Percentiles rank a stretch among this genome's conserved stretches.
phyloP scores from a whole-genome alignment of 2,888 invertebrate genomes.

The Morpho helenor region DNA sequence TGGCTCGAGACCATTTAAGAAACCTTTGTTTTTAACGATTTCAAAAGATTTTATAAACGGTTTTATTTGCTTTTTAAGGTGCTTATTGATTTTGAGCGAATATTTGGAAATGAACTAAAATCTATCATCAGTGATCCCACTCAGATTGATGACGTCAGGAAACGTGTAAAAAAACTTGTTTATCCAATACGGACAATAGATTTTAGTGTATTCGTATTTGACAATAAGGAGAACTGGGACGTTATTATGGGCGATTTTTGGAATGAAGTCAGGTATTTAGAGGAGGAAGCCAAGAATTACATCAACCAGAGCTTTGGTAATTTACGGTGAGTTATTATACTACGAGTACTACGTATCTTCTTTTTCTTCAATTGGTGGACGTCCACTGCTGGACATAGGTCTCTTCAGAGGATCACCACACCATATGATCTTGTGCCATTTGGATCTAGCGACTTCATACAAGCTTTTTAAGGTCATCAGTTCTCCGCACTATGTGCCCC shows the following conservation, averaged over 20 bases:
- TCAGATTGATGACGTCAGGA: slow-evolving; percentile 90
- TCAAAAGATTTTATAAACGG: too few species aligned
- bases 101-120: slow-evolving; percentile 92
- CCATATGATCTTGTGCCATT: too few species aligned
- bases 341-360: too few species aligned
- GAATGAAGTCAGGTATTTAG: slow-evolving; percentile 85
- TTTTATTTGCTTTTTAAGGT: slow-evolving; percentile 65
- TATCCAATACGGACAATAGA: slow-evolving; percentile 87
- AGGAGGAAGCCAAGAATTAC: slow-evolving; percentile 89
- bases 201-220: slow-evolving; percentile 89
- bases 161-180: slow-evolving; percentile 87
- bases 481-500: too few species aligned
- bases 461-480: too few species aligned
- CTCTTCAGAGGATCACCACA: too few species aligned
- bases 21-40: too few species aligned
- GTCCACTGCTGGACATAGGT: too few species aligned
- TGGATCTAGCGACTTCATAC: too few species aligned
- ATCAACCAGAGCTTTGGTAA: slow-evolving; percentile 92
- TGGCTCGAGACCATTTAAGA: too few species aligned
- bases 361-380: too few species aligned
- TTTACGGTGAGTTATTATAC: slow-evolving; percentile 72
- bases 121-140: slow-evolving; percentile 92
- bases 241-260: slow-evolving; percentile 88
- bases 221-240: slow-evolving; percentile 92
- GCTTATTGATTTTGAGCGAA: slow-evolving; percentile 91